Conservation (phyloP, 2,888 invertebrate species). For the Pammene aurita region DNA sequence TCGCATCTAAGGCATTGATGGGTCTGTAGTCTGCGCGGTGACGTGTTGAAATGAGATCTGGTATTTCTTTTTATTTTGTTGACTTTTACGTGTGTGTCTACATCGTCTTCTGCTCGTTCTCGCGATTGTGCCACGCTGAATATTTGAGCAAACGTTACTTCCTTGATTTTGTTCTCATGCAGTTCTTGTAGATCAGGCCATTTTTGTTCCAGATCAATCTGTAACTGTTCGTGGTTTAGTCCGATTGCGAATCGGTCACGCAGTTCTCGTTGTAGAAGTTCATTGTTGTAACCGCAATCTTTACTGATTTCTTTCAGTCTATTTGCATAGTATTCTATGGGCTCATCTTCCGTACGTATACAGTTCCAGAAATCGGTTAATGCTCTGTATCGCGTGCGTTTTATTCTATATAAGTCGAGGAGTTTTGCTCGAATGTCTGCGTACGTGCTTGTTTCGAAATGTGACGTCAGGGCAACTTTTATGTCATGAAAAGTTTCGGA, state of each 20-base stretch:
- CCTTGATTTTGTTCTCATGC: background rate
- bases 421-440: background rate
- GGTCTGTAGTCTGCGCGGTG: no score
- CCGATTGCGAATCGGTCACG: background rate
- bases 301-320: background rate
- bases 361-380: background rate
- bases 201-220: no score
- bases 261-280: background rate
- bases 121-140: slow-evolving; percentile 1
- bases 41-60: background rate
- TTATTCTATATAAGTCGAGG: background rate
- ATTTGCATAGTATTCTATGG: slow-evolving; percentile 15
- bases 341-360: background rate
- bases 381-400: background rate
- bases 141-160: slow-evolving; percentile 2
- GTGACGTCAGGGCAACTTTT: background rate
- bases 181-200: no score
- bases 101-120: slow-evolving; percentile 12
- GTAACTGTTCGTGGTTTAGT: no score
- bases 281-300: background rate
- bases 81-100: background rate
- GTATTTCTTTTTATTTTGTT: background rate
- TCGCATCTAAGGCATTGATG: no score
- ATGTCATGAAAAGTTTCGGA: background rate
- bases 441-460: slow-evolving; percentile 3